Base-by-base conservation (phyloP, 2,888 invertebrate species). In the Cartodere bifasciata region DNA sequence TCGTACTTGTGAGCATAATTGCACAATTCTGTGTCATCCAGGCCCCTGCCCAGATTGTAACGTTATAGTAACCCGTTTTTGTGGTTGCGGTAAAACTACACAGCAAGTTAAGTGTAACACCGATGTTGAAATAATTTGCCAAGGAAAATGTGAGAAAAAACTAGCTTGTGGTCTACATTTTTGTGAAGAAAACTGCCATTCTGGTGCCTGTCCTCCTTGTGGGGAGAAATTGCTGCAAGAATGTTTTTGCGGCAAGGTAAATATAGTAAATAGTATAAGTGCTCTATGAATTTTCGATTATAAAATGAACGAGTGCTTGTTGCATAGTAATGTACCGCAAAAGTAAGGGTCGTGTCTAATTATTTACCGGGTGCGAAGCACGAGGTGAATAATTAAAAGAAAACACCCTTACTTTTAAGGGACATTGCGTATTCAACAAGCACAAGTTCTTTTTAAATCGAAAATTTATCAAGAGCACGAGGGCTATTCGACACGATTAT, bases 21-120 rank as follows among this genome's bases (percentile, higher is more conserved):
- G 91, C 58, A 78, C 74, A 7, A 60, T 90, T 43, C 66, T 81
- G 1, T 94, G 92, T 53, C 94, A 95, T 57, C 94, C 94, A 0
- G 95, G 95, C 0, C 90, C 92, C 0, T 95, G 95, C 60, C 90
- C 91, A 2, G 78, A 82, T 1, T 95, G 94, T 49, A 74, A 73
- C 43, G 78, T 83, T 2, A 79, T 78, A 47, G 73, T 85, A 9
- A 64, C 58, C 31, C 75, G 78, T 36, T 61, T 67, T 41, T 90
- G 90, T 46, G 83, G 82, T 2, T 91, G 90, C 49, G 83, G 83
- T 0, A 32, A 71, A 27, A 81, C 77, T 14, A 68, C 67, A 2
- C 70, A 69, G 43, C 64, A 69, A 1, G 70, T 84, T 27, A 69
- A 76, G 36, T 90, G 88, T 55, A 78, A 77, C 49, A 68, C 76